Conservation (phyloP, 2,888 invertebrate species). For the Hirtodrosophila duncani region DNA sequence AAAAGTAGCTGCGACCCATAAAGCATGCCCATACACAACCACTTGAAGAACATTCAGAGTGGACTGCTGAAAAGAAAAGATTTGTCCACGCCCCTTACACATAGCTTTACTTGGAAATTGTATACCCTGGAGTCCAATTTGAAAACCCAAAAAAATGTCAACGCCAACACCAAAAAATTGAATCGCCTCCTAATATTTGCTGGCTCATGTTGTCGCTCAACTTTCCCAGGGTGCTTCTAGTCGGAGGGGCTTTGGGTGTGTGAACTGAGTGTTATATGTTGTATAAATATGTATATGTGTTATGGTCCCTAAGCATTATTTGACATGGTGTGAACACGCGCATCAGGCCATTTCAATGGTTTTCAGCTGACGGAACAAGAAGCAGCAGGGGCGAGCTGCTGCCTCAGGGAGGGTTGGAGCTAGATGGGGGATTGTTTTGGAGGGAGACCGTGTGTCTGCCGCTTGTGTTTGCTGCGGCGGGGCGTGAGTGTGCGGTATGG, state of each 20-base stretch:
- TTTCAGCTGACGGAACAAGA: slow-evolving; percentile 47
- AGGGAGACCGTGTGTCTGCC: slow-evolving; percentile 13
- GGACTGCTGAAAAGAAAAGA: too few relatives aligned
- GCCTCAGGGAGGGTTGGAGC: neutral
- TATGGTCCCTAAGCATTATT: slow-evolving; percentile 41
- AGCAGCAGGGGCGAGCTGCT: slow-evolving; percentile 9
- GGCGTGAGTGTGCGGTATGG: neutral
- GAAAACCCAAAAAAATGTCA: too few relatives aligned
- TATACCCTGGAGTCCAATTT: too few relatives aligned
- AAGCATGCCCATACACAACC: too few relatives aligned
- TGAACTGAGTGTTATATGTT: too few relatives aligned
- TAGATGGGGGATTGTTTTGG: neutral
- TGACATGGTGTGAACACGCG: slow-evolving; percentile 68
- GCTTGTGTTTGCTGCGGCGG: neutral
- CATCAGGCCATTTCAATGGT: slow-evolving; percentile 56
- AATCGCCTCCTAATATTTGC: slow-evolving; percentile 64
- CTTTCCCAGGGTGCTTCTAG: too few relatives aligned
- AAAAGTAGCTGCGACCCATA: too few relatives aligned
- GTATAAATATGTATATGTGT: neutral
- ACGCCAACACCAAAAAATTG: slow-evolving; percentile 13
- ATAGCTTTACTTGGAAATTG: too few relatives aligned
- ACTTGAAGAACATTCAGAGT: too few relatives aligned
- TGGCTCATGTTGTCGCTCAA: slow-evolving; percentile 31
- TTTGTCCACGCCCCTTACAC: too few relatives aligned
- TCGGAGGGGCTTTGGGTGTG: too few relatives aligned